Percentiles rank a stretch among this genome's conserved stretches.
Conservation (phyloP, 2,888 invertebrate species). For the Eristalinus aeneus region DNA sequence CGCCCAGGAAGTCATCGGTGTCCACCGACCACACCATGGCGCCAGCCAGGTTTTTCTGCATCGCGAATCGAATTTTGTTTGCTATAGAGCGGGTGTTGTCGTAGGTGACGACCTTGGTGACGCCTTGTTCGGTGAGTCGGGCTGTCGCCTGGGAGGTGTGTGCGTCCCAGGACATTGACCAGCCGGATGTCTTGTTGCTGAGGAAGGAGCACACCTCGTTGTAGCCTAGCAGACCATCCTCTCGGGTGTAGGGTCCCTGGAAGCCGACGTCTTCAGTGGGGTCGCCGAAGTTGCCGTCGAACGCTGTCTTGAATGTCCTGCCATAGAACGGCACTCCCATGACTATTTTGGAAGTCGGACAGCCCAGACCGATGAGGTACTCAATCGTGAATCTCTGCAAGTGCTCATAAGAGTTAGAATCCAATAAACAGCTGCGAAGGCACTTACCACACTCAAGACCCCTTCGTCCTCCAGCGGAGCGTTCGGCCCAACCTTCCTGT, state of each 20-base stretch:
- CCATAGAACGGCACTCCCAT: constrained; percentile 93
- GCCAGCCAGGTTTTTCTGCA: constrained; percentile 86
- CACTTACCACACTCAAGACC: constrained; percentile 86
- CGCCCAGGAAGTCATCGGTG: constrained; percentile 91
- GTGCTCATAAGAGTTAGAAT: constrained; percentile 8
- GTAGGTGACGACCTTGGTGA: constrained; percentile 86
- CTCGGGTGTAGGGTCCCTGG: constrained; percentile 88
- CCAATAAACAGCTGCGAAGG: background rate
- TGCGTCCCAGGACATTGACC: constrained; percentile 88
- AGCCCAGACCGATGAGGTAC: constrained; percentile 88
- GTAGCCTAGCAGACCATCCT: constrained; percentile 93
- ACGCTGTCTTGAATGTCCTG: constrained; percentile 84
- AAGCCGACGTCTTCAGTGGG: constrained; percentile 84
- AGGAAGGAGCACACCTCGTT: constrained; percentile 89
- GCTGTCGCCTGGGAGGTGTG: constrained; percentile 81
- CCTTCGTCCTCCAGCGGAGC: constrained; percentile 85
- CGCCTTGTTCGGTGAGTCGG: constrained; percentile 84
- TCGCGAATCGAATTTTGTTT: constrained; percentile 87
- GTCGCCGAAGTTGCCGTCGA: constrained; percentile 78
- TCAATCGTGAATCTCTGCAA: constrained; percentile 88
- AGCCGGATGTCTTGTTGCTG: constrained; percentile 83
- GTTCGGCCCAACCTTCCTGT: constrained; percentile 87
- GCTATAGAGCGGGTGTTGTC: constrained; percentile 89
- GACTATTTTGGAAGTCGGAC: constrained; percentile 88
- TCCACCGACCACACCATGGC: constrained; percentile 95